Evolutionary conservation across 1,140 invertebrate genomes (phyloP).

Genomic region (Sitophilus oryzae): DNA sequence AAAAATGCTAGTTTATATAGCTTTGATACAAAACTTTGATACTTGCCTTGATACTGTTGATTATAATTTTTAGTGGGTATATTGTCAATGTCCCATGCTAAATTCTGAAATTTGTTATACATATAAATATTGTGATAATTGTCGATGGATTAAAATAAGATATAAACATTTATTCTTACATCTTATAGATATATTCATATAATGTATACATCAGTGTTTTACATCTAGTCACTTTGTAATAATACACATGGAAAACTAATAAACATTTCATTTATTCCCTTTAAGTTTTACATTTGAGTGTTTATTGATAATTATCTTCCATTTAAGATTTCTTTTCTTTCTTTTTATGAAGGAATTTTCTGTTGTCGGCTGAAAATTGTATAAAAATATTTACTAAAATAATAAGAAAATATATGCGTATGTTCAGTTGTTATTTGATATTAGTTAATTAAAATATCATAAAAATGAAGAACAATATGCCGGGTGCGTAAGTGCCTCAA

Average conservation of each 20-base stretch:
- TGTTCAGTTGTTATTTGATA: not conserved
- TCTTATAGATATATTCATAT: not conserved
- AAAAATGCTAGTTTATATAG: too few species aligned
- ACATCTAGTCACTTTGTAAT: slow-evolving; percentile 4
- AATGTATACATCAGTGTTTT: not conserved
- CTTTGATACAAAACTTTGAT: too few species aligned
- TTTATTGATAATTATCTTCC: slow-evolving; percentile 29
- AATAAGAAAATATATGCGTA: not conserved
- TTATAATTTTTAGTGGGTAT: too few species aligned
- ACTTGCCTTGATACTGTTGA: too few species aligned
- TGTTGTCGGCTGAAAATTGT: not conserved
- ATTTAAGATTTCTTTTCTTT: slow-evolving; percentile 18
- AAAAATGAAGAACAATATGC: not conserved
- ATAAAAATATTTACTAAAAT: too few species aligned
- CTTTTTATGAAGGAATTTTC: slow-evolving; percentile 10
- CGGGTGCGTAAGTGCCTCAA: not conserved
- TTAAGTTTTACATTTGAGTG: slow-evolving; percentile 11
- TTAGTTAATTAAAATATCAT: not conserved
- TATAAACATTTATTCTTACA: not conserved
- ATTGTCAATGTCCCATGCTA: too few species aligned
- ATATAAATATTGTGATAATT: not conserved
- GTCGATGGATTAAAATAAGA: not conserved
- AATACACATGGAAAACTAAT: not conserved
- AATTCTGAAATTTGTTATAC: too few species aligned
- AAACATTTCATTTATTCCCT: not conserved